Evolutionary conservation across 1,140 invertebrate genomes (phyloP).

Genomic region (Sinella curviseta): DNA sequence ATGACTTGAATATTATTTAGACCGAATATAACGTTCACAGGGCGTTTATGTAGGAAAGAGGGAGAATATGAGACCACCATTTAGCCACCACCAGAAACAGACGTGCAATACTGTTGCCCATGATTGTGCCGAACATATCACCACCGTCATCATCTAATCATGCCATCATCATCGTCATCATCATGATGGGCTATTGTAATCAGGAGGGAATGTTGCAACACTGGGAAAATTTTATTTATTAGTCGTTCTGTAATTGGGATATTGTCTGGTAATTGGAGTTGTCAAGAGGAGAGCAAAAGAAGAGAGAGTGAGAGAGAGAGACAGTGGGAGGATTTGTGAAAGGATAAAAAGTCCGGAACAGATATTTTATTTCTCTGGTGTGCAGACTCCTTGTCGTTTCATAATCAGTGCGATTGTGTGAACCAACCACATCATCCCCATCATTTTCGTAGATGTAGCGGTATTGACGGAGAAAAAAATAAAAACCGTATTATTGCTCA

Average conservation of each 20-base stretch:
- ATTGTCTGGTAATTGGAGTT: slow-evolving; percentile 16
- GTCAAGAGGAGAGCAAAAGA: not conserved
- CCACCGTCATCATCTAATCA: not conserved
- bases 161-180: not conserved
- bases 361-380: not conserved
- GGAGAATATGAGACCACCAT: slow-evolving; percentile 6
- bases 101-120: not conserved
- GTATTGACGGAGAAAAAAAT: not conserved
- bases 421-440: too few species aligned
- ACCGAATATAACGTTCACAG: too few species aligned
- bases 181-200: not conserved
- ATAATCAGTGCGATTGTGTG: not conserved
- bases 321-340: not conserved
- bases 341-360: slow-evolving; percentile 22
- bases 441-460: too few species aligned
- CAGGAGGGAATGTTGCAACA: not conserved
- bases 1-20: too few species aligned
- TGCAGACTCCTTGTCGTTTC: slow-evolving; percentile 1
- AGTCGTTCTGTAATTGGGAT: slow-evolving; percentile 1
- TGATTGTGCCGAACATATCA: not conserved
- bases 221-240: not conserved
- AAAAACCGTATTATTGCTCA: not conserved
- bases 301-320: not conserved
- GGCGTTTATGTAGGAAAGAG: too few species aligned
- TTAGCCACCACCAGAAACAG: not conserved